Base-by-base conservation (phyloP, 1,140 invertebrate genomes). In the Dendroctonus valens region DNA sequence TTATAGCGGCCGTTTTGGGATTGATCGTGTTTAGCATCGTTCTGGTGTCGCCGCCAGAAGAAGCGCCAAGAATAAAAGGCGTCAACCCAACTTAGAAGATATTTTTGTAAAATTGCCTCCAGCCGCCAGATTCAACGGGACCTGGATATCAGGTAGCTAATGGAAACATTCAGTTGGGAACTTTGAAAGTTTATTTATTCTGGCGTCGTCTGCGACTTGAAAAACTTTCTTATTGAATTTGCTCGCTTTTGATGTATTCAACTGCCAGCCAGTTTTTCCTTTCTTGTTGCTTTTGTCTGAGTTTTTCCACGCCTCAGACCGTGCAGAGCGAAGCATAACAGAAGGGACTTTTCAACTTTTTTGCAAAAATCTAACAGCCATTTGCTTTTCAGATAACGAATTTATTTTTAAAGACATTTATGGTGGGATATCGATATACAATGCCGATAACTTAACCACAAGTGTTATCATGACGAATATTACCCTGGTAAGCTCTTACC, bases 11-110 rank as follows among this genome's bases (percentile, higher is more conserved):
- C 5, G 92, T 96, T 7, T 88, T 92, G 69, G 89, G 89, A 14
- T 84, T 95, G 68, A 94, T 95, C 44, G 84, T 93, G 61, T 89
- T 92, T 76, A 92, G 92, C 73, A 92, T 95, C 72, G 86, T 94
- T 14, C 82, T 95, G 48, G 85, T 94, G 7, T 93, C 91, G 6
- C 89, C 89, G 2, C 85, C 85, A 3, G 88, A 89, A 69, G 85
- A 89, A 70, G 88, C 87, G 0, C 84, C 87, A 7, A 78, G 88
- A 54, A 83, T 86, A 44, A 83, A 84, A 49, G 89, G 89, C 5
- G 76, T 81, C 11, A 84, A 69, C 83, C 90, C 40, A 81, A 83
- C 5, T 78, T 91, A 59, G 82, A 85, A 42, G 86, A 91, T 67
- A 83, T 91, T 39, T 82, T 89, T 7, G 78, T 82, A 12, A 82